A percentile compares a stretch with the other conserved stretches of the same genome.
Evolutionary conservation across 2,797 vertebrate genomes (phyloP).

Genomic region (Pampus argenteus): DNA sequence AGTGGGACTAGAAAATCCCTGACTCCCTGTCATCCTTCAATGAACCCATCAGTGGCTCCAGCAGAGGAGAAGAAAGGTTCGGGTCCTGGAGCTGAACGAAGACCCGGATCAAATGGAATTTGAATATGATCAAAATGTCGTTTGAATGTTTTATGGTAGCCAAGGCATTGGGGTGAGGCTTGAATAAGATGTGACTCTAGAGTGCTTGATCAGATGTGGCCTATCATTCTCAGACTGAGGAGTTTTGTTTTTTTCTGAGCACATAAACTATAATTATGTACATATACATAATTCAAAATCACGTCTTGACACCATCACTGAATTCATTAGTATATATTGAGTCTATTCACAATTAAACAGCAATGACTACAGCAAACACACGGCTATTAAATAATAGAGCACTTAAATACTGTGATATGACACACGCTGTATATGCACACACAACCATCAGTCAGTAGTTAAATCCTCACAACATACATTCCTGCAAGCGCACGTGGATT

Average conservation of each 20-base stretch:
- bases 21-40: slow-evolving; percentile 55
- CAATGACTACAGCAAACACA: slow-evolving; percentile 16
- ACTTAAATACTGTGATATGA: slow-evolving; percentile 14
- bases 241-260: background rate
- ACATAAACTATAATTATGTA: background rate
- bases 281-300: slow-evolving; percentile 19
- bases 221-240: slow-evolving; percentile 22
- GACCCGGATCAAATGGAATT: slow-evolving; percentile 70
- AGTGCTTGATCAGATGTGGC: slow-evolving; percentile 38
- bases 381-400: background rate
- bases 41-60: slow-evolving; percentile 55
- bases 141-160: slow-evolving; percentile 64
- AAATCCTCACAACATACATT: background rate
- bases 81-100: slow-evolving; percentile 32
- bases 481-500: background rate
- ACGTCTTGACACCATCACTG: slow-evolving; percentile 19
- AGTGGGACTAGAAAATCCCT: slow-evolving; percentile 23
- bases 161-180: slow-evolving; percentile 19
- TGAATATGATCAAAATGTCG: slow-evolving; percentile 60
- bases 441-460: too few species aligned
- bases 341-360: slow-evolving; percentile 14
- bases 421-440: too few species aligned
- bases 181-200: slow-evolving; percentile 38
- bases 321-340: slow-evolving; percentile 20
- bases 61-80: slow-evolving; percentile 31